Evolutionary conservation across 2,797 vertebrate species (phyloP).

Genomic region (Lophius americanus): DNA sequence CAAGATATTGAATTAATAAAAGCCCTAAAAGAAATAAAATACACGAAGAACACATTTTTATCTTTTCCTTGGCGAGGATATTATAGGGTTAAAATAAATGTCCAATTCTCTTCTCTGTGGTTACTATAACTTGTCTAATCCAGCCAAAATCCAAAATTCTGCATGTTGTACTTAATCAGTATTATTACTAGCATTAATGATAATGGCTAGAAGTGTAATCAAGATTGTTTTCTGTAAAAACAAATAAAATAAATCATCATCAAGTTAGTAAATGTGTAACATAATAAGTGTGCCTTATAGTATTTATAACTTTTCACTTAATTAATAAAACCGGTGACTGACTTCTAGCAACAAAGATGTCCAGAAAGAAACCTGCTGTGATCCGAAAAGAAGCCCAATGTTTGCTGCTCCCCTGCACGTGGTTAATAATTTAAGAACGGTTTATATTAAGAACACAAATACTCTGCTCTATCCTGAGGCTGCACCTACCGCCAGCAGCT

Average conservation of each 20-base stretch:
- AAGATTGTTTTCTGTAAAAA: neutral
- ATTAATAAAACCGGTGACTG: neutral
- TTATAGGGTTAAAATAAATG: no score
- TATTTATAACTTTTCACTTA: slow-evolving; percentile 5
- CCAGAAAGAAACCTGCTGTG: neutral
- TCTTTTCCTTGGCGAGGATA: no score
- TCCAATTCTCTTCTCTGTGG: slow-evolving; percentile 1
- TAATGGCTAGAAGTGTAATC: neutral
- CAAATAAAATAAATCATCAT: neutral
- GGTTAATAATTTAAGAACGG: no score
- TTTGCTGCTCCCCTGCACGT: no score
- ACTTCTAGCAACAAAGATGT: slow-evolving; percentile 4
- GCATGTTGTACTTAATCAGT: neutral
- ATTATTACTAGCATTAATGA: neutral
- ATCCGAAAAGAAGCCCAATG: neutral
- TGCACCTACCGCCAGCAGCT: no score
- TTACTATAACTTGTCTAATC: neutral
- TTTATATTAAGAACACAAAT: no score
- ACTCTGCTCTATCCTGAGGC: no score
- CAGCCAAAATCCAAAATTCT: neutral
- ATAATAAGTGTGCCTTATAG: neutral
- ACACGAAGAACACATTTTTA: no score
- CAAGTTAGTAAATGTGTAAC: neutral
- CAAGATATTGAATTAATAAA: no score
- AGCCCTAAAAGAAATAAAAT: no score